Base-by-base conservation (phyloP, 1,140 invertebrate species). In the Zaprionus lachaisei region DNA sequence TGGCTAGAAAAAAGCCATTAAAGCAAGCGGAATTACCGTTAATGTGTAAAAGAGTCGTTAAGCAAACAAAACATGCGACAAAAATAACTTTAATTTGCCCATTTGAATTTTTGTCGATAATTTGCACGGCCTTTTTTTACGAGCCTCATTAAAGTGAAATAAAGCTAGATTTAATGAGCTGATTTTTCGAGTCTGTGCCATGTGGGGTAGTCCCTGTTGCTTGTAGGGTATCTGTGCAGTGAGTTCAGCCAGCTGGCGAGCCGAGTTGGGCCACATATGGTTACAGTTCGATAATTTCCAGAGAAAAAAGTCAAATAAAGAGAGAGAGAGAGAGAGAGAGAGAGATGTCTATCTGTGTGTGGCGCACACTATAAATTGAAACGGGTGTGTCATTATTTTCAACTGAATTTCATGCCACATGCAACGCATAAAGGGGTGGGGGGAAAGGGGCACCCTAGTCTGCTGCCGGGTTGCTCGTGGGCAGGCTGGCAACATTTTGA, bases 331-430 rank as follows among this genome's bases (percentile, higher is more conserved):
- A 5, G 37, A 75, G 20, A 20, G 20, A 26, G 37, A 14, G n/a
- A 58, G 57, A 83, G 77, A 86, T 80, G 83, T 89, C 73, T 86
- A 44, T 86, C 80, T 72, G 57, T 64, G 44, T 83, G 49, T 72
- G 55, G 78, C 31, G 72, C 71, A 78, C 34, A 57, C 55, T 72
- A 56, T 74, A 58, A 68, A 80, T 75, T 80, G 80, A 86, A 89
- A 89, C 80, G 83, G 84, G 83, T 89, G 83, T 89, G 83, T 89
- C 83, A 87, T 87, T 87, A 89, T 83, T 87, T 76, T 89, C 81
- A 84, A 81, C 83, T 87, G 83, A 87, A 89, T 81, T 83, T 80
- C 72, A 77, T 47, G 41, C 41, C 41, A 47, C 41, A 47, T 47
- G 41, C 41, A 47, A 47, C n/a, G 41, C 41, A 44, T 7, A n/a